Conservation (phyloP, 2,888 invertebrate species). For the Phyllotreta cruciferae region DNA sequence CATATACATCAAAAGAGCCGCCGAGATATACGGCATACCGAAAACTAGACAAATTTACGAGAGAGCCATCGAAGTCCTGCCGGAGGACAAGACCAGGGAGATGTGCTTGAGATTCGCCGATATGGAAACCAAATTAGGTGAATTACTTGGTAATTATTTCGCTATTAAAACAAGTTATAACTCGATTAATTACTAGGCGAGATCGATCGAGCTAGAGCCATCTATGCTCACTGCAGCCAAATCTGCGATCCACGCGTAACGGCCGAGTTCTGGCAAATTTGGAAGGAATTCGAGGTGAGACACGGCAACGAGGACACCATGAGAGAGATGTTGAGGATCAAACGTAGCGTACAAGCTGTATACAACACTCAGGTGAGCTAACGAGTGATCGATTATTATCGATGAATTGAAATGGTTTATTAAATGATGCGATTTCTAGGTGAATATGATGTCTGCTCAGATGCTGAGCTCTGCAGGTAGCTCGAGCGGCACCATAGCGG, state of each 20-base stretch:
- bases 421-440: conserved; percentile 45
- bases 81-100: conserved; percentile 89
- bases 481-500: conserved; percentile 72
- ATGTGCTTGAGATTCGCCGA: conserved; percentile 98
- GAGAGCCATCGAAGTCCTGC: conserved; percentile 93
- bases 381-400: background rate
- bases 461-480: conserved; percentile 83
- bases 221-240: conserved; percentile 98
- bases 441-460: conserved; percentile 99
- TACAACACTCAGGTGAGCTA: conserved; percentile 85
- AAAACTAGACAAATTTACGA: conserved; percentile 97
- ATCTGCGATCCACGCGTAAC: conserved; percentile 98
- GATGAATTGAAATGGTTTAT: too few relatives aligned
- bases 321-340: conserved; percentile 97
- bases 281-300: conserved; percentile 99
- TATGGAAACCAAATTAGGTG: conserved; percentile 97
- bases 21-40: conserved; percentile 96
- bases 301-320: conserved; percentile 99
- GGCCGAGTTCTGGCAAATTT: conserved; percentile 95
- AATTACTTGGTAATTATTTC: conserved; percentile 58
- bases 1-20: conserved; percentile 97
- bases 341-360: conserved; percentile 95
- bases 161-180: conserved; percentile 63
- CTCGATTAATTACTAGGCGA: conserved; percentile 69
- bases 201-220: conserved; percentile 95